A percentile compares a stretch with the other conserved stretches of the same genome.
These are phyloP conservation scores for Aurelia coerulea DNA, from an alignment of 30 jellyfish, hydroid and myxozoan species.

Conservation along the genomic window DNA sequence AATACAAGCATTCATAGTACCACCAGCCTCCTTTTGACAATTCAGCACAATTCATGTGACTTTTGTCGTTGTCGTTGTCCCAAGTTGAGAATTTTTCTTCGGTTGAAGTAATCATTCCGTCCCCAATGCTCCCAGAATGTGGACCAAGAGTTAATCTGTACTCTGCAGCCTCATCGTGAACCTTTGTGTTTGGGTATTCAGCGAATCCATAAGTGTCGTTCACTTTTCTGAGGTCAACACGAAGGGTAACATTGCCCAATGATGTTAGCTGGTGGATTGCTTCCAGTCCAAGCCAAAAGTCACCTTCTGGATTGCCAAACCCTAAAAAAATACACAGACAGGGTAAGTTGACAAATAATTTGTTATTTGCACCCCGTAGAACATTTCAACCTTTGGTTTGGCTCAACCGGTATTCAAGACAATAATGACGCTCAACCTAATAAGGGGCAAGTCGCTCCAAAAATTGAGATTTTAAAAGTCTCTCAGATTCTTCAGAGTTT, in stretches of 20 bases:
- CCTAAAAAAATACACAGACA: not conserved
- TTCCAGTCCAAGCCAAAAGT: slow-evolving; percentile 49
- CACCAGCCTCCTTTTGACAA: slow-evolving; percentile 51
- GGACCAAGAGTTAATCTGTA: slow-evolving; percentile 6
- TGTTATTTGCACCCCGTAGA: too few species aligned
- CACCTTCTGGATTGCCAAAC: slow-evolving; percentile 27
- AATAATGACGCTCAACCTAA: too few species aligned
- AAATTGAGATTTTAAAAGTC: too few species aligned
- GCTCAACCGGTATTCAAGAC: too few species aligned
- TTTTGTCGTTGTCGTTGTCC: slow-evolving; percentile 41
- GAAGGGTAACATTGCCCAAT: not conserved
- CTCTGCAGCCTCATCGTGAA: slow-evolving; percentile 12
- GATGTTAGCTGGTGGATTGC: slow-evolving; percentile 36
- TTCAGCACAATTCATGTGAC: slow-evolving; percentile 23
- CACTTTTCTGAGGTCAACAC: slow-evolving; percentile 20
- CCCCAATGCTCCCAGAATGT: slow-evolving; percentile 3
- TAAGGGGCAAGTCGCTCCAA: too few species aligned
- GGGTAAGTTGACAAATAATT: too few species aligned
- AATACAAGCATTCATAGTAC: slow-evolving; percentile 31
- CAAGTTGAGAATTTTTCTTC: slow-evolving; percentile 19
- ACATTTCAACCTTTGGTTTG: too few species aligned
- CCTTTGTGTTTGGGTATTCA: slow-evolving; percentile 18
- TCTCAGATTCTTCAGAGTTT: too few species aligned
- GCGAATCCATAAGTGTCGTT: slow-evolving; percentile 35
- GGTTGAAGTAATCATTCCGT: not conserved